Evolutionary conservation across 2,113 vertebrate species (phyloP).

Genomic region (Diphyllodes magnificus): DNA sequence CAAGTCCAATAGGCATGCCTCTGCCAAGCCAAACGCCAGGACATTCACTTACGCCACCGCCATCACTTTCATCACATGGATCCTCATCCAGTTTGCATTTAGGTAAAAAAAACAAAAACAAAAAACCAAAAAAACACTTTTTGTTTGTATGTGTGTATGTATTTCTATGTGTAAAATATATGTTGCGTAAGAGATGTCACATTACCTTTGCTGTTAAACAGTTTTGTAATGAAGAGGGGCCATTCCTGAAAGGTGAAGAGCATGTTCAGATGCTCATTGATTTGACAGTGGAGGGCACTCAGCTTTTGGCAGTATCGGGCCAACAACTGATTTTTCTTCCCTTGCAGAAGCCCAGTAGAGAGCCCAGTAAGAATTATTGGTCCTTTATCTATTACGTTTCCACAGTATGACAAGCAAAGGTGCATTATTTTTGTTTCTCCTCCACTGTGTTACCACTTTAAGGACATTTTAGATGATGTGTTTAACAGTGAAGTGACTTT

Average conservation of each 20-base stretch:
- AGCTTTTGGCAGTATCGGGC: background rate
- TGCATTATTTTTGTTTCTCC: slow-evolving; percentile 5
- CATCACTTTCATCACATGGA: slow-evolving; percentile 96
- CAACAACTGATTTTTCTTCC: slow-evolving; percentile 3
- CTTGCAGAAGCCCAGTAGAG: background rate
- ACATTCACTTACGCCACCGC: slow-evolving; percentile 97
- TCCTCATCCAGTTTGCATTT: slow-evolving; percentile 97
- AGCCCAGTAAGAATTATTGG: slow-evolving; percentile 4
- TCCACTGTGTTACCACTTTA: background rate
- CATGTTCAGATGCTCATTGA: background rate
- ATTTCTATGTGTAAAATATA: slow-evolving; percentile 78
- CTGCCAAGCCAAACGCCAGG: slow-evolving; percentile 90
- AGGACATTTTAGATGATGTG: background rate
- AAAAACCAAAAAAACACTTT: slow-evolving; percentile 69
- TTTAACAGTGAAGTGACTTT: background rate
- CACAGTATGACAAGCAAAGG: background rate
- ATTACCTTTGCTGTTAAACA: slow-evolving; percentile 68
- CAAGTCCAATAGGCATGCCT: slow-evolving; percentile 95
- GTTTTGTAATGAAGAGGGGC: slow-evolving; percentile 37
- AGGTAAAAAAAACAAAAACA: slow-evolving; percentile 74
- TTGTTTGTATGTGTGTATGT: slow-evolving; percentile 80
- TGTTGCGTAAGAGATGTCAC: slow-evolving; percentile 79
- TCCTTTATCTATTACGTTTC: background rate
- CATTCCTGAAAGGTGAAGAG: slow-evolving; percentile 8
- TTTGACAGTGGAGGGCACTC: slow-evolving; percentile 14